Base-by-base conservation (phyloP, 2,888 invertebrate species). In the Phymatocera aterrima region DNA sequence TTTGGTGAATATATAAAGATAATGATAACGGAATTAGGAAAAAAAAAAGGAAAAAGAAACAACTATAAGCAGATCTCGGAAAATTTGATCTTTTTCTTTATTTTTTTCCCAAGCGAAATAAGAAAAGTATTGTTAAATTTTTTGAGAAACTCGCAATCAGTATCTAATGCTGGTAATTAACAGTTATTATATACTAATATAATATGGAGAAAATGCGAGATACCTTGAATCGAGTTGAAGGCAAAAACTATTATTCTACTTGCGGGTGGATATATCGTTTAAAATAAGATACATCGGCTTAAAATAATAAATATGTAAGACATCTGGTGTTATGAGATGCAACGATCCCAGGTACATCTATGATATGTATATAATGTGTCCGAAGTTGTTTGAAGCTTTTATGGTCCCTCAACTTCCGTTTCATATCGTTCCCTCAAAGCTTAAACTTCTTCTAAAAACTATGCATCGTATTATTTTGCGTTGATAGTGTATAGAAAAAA, bases 1-100 rank as follows among this genome's bases (percentile, higher is more conserved):
- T 89, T 89, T 89, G n/a, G 88, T 87, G 88, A 89, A 87, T 87
- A 87, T 88, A 85, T 85, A 82, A 82, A 82, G 79, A 79, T 82
- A 81, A 85, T 84, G 87, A 88, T 87, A 87, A 86, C 24, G 12
- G 18, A 18, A n/a, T 51, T 74, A 12, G 24, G 12, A 77, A 21
- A 34, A 65, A 46, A 64, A 46, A 48, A 24, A 65, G 18, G 18
- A 64, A 68, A 64, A 65, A 65, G 34, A 46, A n/a, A 46, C 15
- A 64, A n/a, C n/a, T n/a, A n/a, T n/a, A n/a, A n/a, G n/a, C n/a
- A n/a, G n/a, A n/a, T n/a, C n/a, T n/a, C n/a, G n/a, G n/a, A n/a
- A n/a, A n/a, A n/a, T n/a, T n/a, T n/a, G n/a, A n/a, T n/a, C n/a
- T n/a, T n/a, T n/a, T n/a, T n/a, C n/a, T n/a, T n/a, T n/a, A n/a